A percentile compares a stretch with the other conserved stretches of the same genome.
These are phyloP conservation scores for Theodoxus fluviatilis DNA, from an alignment of 2,888 invertebrate species.

Conservation along the genomic window DNA sequence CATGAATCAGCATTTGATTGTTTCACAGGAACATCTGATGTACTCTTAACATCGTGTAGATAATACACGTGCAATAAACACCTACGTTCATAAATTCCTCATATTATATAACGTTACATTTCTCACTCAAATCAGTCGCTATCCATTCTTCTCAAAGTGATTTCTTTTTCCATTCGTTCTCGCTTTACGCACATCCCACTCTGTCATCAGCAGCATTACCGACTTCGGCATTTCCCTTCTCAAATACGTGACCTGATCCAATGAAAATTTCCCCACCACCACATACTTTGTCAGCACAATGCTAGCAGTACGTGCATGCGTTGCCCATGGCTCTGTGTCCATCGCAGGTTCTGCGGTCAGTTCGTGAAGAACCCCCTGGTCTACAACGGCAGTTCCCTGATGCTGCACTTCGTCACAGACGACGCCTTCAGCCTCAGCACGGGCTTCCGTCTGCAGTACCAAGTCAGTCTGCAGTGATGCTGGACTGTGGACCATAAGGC, in stretches of 20 bases:
- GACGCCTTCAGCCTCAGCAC: conserved; percentile 18
- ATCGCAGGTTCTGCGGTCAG: conserved; percentile 23
- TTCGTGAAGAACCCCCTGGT: conserved; percentile 16
- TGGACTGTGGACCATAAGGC: no score
- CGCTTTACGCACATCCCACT: no score
- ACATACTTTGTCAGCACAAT: neutral
- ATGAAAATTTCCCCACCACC: no score
- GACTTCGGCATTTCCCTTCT: no score
- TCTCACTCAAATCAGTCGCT: neutral
- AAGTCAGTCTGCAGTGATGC: no score
- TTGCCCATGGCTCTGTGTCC: neutral
- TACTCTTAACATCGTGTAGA: no score
- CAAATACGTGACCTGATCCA: no score
- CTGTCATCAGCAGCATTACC: no score
- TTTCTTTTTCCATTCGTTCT: no score
- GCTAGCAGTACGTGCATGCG: neutral
- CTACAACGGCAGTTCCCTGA: conserved; percentile 18
- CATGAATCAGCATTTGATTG: neutral
- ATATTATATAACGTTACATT: neutral
- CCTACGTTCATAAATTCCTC: neutral
- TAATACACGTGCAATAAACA: neutral
- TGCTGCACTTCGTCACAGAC: conserved; percentile 24
- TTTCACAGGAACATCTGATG: no score
- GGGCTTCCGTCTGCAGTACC: no score
- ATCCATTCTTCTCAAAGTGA: no score